Evolutionary conservation across 2,888 invertebrate genomes (phyloP).

Genomic region (Drosophila niveifrons): DNA sequence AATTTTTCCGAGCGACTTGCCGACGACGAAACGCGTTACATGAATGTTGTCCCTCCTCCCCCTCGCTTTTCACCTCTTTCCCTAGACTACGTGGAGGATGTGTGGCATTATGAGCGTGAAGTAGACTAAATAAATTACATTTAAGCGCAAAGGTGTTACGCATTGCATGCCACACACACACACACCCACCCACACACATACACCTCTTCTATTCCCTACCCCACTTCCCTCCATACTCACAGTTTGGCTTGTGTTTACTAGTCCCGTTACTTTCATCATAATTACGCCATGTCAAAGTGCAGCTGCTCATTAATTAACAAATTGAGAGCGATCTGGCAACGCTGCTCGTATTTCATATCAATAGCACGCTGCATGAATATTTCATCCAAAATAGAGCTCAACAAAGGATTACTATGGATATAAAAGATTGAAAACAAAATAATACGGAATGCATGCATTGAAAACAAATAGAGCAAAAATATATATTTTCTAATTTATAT

Average conservation of each 20-base stretch:
- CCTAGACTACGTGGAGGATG: slow-evolving; percentile 36
- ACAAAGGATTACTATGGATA: neutral
- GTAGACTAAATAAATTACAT: slow-evolving; percentile 79
- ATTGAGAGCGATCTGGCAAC: slow-evolving; percentile 24
- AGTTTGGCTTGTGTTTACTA: slow-evolving; percentile 41
- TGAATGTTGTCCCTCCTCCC: slow-evolving; percentile 49
- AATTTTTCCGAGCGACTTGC: slow-evolving; percentile 83
- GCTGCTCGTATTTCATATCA: slow-evolving; percentile 2
- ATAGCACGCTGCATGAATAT: neutral
- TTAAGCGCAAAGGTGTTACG: slow-evolving; percentile 73
- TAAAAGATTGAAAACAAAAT: neutral
- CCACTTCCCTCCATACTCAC: neutral
- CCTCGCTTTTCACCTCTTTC: neutral
- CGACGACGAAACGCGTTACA: slow-evolving; percentile 71
- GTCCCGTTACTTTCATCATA: slow-evolving; percentile 47
- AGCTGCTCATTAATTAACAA: slow-evolving; percentile 56
- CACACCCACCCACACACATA: neutral
- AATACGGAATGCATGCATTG: neutral
- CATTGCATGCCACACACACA: slow-evolving; percentile 44
- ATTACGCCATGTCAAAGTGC: slow-evolving; percentile 58
- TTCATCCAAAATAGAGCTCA: neutral
- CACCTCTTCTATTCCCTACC: neutral
- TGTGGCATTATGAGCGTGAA: slow-evolving; percentile 76
- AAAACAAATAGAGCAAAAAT: too few species aligned
- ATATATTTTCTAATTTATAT: too few species aligned